A percentile compares a stretch with the other conserved stretches of the same genome.
Evolutionary conservation across 2,888 invertebrate genomes (phyloP).

Genomic region (Polydrusus cervinus): DNA sequence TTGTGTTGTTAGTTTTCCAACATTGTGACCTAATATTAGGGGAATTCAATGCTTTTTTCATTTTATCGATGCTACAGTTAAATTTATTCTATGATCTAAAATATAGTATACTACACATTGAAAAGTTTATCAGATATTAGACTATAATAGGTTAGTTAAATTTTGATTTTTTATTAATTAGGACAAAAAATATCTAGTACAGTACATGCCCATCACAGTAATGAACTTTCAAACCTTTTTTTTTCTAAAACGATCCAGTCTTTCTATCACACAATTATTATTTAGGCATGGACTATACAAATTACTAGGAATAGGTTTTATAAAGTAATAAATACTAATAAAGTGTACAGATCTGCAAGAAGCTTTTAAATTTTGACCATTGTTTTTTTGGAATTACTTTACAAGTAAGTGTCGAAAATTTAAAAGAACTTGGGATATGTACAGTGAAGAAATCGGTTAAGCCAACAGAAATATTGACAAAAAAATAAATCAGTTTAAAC

Average conservation of each 20-base stretch:
- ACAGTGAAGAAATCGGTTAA: background rate
- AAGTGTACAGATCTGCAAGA: constrained; percentile 1
- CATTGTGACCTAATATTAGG: constrained; percentile 9
- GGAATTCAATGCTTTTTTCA: constrained; percentile 11
- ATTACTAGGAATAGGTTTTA: constrained; percentile 4
- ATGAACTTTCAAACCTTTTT: background rate
- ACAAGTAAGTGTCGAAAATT: background rate
- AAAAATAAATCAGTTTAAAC: background rate
- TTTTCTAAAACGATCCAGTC: constrained; percentile 17
- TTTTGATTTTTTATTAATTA: constrained; percentile 28
- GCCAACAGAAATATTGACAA: constrained; percentile 5
- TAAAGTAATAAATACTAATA: constrained; percentile 17
- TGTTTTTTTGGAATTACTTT: constrained; percentile 2
- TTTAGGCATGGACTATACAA: constrained; percentile 16
- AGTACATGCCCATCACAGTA: background rate
- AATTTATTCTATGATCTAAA: constrained; percentile 1
- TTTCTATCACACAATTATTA: constrained; percentile 15
- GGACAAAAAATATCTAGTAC: constrained; percentile 14
- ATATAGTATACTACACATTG: constrained; percentile 20
- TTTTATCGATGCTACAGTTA: constrained; percentile 1
- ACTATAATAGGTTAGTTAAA: constrained; percentile 13
- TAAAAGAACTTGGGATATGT: background rate
- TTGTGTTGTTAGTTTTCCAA: constrained; percentile 6
- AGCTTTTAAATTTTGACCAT: constrained; percentile 4
- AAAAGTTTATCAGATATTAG: constrained; percentile 16